Evolutionary conservation across 2,888 invertebrate genomes (phyloP).

Genomic region (Pristionchus japonicus): DNA sequence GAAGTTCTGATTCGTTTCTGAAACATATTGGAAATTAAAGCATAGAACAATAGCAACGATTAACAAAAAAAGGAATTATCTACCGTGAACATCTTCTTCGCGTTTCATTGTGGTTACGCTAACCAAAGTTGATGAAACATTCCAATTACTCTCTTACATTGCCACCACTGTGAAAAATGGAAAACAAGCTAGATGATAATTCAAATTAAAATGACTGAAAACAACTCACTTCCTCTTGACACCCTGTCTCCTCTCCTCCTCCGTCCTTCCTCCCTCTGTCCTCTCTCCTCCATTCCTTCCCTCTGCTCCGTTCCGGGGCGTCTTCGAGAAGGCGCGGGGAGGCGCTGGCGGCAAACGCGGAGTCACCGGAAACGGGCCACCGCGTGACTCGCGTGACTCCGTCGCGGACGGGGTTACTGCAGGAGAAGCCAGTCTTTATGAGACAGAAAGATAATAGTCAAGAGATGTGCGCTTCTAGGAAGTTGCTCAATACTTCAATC

Average conservation of each 20-base stretch:
- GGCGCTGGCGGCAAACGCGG: neutral
- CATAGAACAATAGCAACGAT: no score
- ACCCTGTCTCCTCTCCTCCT: neutral
- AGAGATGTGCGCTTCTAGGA: neutral
- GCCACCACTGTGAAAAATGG: no score
- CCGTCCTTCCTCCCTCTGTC: neutral
- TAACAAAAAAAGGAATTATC: no score
- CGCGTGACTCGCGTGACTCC: neutral
- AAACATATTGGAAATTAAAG: no score
- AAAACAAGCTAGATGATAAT: no score
- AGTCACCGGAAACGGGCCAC: neutral
- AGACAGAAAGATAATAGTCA: neutral
- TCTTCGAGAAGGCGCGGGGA: neutral
- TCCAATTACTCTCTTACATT: no score
- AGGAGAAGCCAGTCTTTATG: neutral
- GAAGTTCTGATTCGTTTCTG: no score
- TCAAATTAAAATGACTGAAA: no score
- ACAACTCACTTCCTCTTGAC: constrained; percentile 1
- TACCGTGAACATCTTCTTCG: no score
- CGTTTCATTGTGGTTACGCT: no score
- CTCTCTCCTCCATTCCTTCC: neutral
- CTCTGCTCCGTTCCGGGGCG: neutral
- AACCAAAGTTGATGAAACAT: no score
- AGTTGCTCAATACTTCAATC: no score
- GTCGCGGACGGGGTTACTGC: neutral